Evolutionary conservation across 2,888 invertebrate genomes (phyloP).

Genomic region (Colletes collaris): DNA sequence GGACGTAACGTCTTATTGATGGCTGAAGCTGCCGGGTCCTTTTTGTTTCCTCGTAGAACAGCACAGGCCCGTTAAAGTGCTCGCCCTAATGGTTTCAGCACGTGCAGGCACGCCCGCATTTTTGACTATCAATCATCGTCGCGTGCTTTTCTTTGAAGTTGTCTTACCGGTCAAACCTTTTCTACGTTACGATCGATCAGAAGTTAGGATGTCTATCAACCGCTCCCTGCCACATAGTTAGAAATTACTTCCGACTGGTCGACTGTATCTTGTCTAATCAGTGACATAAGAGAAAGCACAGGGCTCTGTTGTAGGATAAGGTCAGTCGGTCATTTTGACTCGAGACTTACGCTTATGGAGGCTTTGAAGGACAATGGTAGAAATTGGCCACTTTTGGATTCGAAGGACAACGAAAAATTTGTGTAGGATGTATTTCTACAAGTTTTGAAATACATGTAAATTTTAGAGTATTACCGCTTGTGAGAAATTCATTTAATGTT

Average conservation of each 20-base stretch:
- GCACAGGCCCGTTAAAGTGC: conserved; percentile 35
- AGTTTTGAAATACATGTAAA: too few species aligned
- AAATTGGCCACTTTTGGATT: too few species aligned
- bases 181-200: conserved; percentile 44
- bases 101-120: conserved; percentile 49
- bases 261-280: too few species aligned
- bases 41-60: conserved; percentile 52
- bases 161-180: conserved; percentile 24
- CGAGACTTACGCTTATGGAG: too few species aligned
- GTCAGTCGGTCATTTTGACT: too few species aligned
- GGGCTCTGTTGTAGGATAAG: too few species aligned
- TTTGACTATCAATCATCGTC: conserved; percentile 67
- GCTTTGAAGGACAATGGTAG: too few species aligned
- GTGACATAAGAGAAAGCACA: too few species aligned
- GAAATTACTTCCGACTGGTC: background rate
- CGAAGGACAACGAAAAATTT: too few species aligned
- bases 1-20: conserved; percentile 66
- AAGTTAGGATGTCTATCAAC: conserved; percentile 4
- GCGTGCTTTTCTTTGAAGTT: conserved; percentile 30
- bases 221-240: background rate
- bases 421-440: too few species aligned
- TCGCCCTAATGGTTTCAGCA: conserved; percentile 54
- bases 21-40: conserved; percentile 33
- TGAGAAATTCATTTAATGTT: too few species aligned
- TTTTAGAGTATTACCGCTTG: too few species aligned